Base-by-base conservation (phyloP, 2,888 invertebrate species). In the Nomada lathburiana region DNA sequence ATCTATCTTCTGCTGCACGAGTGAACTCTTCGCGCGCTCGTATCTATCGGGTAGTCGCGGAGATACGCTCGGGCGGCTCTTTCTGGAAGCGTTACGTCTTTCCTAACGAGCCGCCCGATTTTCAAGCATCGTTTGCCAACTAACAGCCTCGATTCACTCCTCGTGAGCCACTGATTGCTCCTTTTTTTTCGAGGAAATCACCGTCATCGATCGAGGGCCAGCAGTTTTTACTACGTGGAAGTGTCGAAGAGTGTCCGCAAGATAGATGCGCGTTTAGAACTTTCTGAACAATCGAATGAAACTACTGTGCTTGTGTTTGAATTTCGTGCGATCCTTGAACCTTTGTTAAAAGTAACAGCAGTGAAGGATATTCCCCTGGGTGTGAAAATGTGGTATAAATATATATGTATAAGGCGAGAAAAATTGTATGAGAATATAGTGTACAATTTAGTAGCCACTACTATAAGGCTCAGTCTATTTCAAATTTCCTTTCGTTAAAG, bases 1-100 rank as follows among this genome's bases (percentile, higher is more conserved):
- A 80, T 88, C 86, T 80, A 82, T 84, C 86, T 84, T 86, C 83
- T 64, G 74, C 73, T 20, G 70, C 84, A 73, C 86, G 76, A 76
- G 79, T 42, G 63, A 76, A 59, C 76, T 73, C 65, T 75, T 79
- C 77, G 78, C 63, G 77, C 80, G 64, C 77, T 59, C 63, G 67
- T 80, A 78, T 84, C 84, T 79, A 78, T 71, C 87, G 69, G 65
- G 47, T 71, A 79, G 72, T 18, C 47, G 29, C 55, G 65, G 53
- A 68, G 75, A 82, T 67, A 81, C 47, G 65, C 10, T 29, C 60
- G 75, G 65, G 44, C 62, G 29, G 55, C 50, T 67, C 62, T 10
- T 18, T 62, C 42, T 42, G 65, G 67, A 80, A 72, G 62, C 23
- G 52, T 73, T 55, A 53, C 72, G 13, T 44, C 50, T 69, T 55